Evolutionary conservation across 2,888 invertebrate species (phyloP).

Genomic region (Stenotaenia linearis): DNA sequence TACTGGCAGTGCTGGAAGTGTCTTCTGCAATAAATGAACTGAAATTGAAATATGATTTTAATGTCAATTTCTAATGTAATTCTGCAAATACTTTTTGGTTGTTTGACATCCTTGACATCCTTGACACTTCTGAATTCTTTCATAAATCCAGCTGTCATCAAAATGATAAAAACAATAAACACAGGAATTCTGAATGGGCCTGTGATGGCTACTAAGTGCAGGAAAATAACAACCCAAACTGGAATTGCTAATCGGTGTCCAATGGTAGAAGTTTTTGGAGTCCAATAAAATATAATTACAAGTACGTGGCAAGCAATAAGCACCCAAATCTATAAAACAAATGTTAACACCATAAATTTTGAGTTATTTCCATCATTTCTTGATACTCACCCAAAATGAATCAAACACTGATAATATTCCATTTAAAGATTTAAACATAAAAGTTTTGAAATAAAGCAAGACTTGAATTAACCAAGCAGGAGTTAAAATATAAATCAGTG

Average conservation of each 20-base stretch:
- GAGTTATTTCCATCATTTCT: no score
- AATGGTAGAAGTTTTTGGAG: conserved; percentile 60
- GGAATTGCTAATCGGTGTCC: conserved; percentile 53
- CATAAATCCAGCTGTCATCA: conserved; percentile 62
- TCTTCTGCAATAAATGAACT: not conserved
- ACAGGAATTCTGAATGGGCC: conserved; percentile 71
- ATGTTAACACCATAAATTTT: no score
- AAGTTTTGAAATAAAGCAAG: conserved; percentile 38
- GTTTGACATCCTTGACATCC: conserved; percentile 38
- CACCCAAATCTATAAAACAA: conserved; percentile 59
- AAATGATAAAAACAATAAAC: conserved; percentile 61
- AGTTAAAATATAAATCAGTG: conserved; percentile 65
- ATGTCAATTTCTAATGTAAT: no score
- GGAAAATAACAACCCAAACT: conserved; percentile 71
- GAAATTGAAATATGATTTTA: not conserved
- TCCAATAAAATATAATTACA: conserved; percentile 69
- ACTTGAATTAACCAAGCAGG: conserved; percentile 46
- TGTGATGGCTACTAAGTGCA: conserved; percentile 67
- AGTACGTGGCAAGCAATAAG: conserved; percentile 64
- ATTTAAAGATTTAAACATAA: conserved; percentile 41
- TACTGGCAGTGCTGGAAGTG: not conserved
- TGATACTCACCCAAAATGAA: conserved; percentile 45
- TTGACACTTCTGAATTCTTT: conserved; percentile 55
- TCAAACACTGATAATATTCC: conserved; percentile 45
- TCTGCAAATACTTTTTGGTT: no score